Conservation (phyloP, 2,888 invertebrate species). For the Dastarcus helophoroides region DNA sequence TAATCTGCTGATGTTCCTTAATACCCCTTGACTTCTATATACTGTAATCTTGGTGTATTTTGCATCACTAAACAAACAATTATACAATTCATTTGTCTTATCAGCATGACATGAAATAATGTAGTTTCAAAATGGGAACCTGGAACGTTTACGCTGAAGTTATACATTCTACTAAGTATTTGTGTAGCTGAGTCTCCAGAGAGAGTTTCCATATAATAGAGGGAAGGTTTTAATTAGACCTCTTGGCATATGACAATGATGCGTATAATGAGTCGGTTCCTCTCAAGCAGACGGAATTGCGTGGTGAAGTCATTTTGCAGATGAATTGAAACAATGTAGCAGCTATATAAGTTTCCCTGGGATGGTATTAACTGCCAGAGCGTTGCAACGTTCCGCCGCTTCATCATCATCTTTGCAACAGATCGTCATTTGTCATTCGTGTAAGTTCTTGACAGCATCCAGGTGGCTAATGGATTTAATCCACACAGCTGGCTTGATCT, state of each 20-base stretch:
- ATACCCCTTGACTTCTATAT: too few species aligned
- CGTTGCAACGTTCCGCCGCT: slow-evolving; percentile 13
- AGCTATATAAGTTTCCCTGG: slow-evolving; percentile 5
- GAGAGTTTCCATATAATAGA: too few species aligned
- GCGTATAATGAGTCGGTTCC: slow-evolving; percentile 9
- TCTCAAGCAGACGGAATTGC: slow-evolving; percentile 6
- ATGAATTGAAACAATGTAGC: slow-evolving; percentile 13
- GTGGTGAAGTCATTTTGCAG: slow-evolving; percentile 12
- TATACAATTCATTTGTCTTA: too few species aligned
- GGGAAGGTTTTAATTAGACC: too few species aligned
- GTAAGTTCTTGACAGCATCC: slow-evolving; percentile 24
- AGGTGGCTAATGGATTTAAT: slow-evolving; percentile 28
- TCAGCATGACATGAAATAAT: too few species aligned
- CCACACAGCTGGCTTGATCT: slow-evolving; percentile 22
- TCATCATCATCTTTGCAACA: slow-evolving; percentile 14
- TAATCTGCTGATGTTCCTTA: too few species aligned
- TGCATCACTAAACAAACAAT: too few species aligned
- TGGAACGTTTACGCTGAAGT: too few species aligned
- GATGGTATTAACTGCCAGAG: slow-evolving; percentile 11
- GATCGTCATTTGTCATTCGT: slow-evolving; percentile 24
- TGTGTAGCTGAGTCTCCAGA: too few species aligned
- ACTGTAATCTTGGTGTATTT: too few species aligned
- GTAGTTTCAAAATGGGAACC: too few species aligned
- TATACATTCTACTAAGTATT: too few species aligned
- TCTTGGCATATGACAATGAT: slow-evolving; percentile 11